Evolutionary conservation across 2,888 invertebrate genomes (phyloP), one percentile per base, ranked within the genome.

Genomic region (Aphidius colemani): DNA sequence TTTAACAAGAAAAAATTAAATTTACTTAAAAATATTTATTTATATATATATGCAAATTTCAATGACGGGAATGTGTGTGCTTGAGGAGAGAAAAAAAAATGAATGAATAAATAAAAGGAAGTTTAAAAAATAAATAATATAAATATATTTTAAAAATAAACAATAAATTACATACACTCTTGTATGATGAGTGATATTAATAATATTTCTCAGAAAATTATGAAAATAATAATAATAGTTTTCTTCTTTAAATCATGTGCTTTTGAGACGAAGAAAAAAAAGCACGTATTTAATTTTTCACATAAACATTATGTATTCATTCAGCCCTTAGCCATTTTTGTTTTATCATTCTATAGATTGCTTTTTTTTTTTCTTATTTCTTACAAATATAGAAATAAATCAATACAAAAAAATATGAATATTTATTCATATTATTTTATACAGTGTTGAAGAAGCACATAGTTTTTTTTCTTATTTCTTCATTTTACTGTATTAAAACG

Each of bases 401-500:
- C 13, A 9, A 44, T 13, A 45, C n/a, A 53, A n/a, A 44, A 41
- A n/a, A 45, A 9, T 13, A 56, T 43, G 13, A 45, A 45, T 62
- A 4, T 49, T 11, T 48, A 10, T 45, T 18, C 11, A 40, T 56
- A 44, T 56, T 43, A 56, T 57, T 56, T 40, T 10, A 62, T 50
- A 39, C n/a, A 45, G 53, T 30, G 55, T 8, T 39, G 43, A 30
- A 30, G 4, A 30, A 30, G 3, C 2, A 30, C 30, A 30, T 30
- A 30, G 5, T 30, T 5, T 30, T 30, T 30, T 30, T 30, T 30
- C 5, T 30, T 30, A 5, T 30, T 30, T 30, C 5, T 30, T 30
- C 5, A 5, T 30, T 30, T 30, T 30, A 30, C 30, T 30, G 30
- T 30, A 30, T 30, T 30, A 30, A 30, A 30, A 61, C 53, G 44